These are phyloP conservation scores for Amblyopsis rosae DNA, from an alignment of 2,113 vertebrate genomes.

Conservation along the genomic window DNA sequence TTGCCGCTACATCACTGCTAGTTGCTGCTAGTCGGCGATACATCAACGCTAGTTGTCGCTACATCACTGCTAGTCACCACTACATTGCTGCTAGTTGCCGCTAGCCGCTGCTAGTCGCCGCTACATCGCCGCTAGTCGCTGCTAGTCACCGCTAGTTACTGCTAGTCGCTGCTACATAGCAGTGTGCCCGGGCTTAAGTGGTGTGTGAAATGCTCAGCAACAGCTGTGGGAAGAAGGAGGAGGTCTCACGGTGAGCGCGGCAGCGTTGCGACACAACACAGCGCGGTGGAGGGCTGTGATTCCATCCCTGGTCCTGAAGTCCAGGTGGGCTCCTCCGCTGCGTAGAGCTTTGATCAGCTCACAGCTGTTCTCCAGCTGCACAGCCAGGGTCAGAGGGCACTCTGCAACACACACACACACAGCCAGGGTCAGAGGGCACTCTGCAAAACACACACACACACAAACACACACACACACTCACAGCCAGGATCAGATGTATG, in stretches of 20 bases:
- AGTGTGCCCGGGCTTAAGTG: no score
- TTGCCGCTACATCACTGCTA: no score
- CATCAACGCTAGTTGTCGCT: no score
- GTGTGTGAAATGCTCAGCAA: no score
- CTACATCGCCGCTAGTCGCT: no score
- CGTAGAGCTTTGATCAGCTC: conserved; percentile 89
- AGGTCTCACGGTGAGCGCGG: conserved; percentile 70
- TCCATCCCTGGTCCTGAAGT: conserved; percentile 92
- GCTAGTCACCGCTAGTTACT: no score
- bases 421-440: not conserved
- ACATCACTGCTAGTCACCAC: no score
- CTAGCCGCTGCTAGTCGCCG: no score
- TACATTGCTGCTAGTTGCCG: no score
- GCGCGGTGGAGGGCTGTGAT: conserved; percentile 92
- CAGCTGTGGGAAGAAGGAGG: not conserved
- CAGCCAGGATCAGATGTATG: no score
- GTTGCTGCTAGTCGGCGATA: no score
- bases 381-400: conserved; percentile 90
- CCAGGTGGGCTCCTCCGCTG: conserved; percentile 90
- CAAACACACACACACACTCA: not conserved
- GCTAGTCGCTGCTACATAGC: no score
- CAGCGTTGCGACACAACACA: conserved; percentile 78
- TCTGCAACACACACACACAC: conserved; percentile 71
- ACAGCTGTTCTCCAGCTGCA: conserved; percentile 85
- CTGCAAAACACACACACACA: conserved; percentile 11